These are phyloP conservation scores for Micromys minutus DNA, from an alignment of 2,113 vertebrate species.

Conservation along the genomic window DNA sequence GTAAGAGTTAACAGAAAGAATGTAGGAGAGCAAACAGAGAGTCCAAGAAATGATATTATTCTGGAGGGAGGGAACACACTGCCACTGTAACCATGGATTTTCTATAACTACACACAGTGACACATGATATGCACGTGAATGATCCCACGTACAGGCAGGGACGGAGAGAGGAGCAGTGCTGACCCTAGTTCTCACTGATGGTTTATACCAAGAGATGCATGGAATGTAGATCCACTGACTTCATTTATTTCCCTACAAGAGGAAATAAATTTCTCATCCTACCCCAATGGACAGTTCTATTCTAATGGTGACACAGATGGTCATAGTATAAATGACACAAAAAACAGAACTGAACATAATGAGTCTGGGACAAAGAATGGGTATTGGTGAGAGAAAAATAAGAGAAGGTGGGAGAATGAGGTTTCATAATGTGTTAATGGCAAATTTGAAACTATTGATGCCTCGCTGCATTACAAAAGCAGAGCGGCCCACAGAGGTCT, in stretches of 20 bases:
- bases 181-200: no score
- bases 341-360: background rate
- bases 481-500: background rate
- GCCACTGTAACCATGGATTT: background rate
- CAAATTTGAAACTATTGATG: background rate
- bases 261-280: background rate
- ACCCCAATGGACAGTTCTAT: background rate
- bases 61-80: background rate
- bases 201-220: background rate
- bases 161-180: background rate
- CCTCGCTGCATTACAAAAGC: background rate
- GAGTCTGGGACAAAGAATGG: no score
- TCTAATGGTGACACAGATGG: background rate
- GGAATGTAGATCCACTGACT: background rate
- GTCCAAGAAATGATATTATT: background rate
- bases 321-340: background rate
- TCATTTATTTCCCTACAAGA: background rate
- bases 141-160: rapidly evolving
- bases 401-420: background rate
- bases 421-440: no score
- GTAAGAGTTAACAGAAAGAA: background rate
- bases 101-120: background rate
- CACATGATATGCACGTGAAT: no score
- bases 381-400: background rate
- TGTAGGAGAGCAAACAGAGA: background rate